Evolutionary conservation across 2,888 invertebrate genomes (phyloP), one percentile per base, ranked within the genome.

Genomic region (Pyrrhosoma nymphula): DNA sequence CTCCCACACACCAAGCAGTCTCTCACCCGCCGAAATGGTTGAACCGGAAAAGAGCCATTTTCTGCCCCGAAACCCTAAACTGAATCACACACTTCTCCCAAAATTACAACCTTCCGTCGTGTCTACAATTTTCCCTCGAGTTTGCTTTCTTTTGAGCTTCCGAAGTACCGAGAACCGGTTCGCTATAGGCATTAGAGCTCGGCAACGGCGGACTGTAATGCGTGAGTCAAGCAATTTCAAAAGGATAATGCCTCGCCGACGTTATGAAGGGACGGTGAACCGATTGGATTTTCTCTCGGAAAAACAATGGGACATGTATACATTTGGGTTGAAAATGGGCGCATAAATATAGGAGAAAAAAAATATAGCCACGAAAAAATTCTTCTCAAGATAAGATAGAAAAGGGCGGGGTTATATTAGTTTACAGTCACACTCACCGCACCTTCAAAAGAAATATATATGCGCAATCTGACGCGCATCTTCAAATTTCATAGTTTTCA

Each of bases 11-110:
- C 47, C 47, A 47, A 47, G 47, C 47, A 47, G 8, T 35, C 35
- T 82, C 0, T 3, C 82, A 23, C 8, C 82, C 12, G 4, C 82
- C n/a, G 0, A 47, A 69, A n/a, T n/a, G n/a, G 10, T n/a, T 10
- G 82, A 14, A 82, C 82, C 82, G 82, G 82, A 82, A 82, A 35
- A 82, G 30, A 35, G 82, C 82, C 82, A 82, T 82, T 82, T 82
- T 69, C 26, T 35, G 30, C 82, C 23, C 69, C 12, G 30, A 35
- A 18, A 82, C 35, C 82, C 16, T n/a, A 69, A 69, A 69, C 69
- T 69, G 69, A 69, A 69, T 69, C 69, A n/a, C 69, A 69, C 26
- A 69, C 69, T 69, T 69, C 69, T 26, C 69, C 69, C 69, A n/a
- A 60, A 69, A 69, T 69, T 69, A 26, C 69, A 69, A 69, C 69